Conservation (phyloP, 2,113 vertebrate species). For the Sterrhoptilus dennistouni region DNA sequence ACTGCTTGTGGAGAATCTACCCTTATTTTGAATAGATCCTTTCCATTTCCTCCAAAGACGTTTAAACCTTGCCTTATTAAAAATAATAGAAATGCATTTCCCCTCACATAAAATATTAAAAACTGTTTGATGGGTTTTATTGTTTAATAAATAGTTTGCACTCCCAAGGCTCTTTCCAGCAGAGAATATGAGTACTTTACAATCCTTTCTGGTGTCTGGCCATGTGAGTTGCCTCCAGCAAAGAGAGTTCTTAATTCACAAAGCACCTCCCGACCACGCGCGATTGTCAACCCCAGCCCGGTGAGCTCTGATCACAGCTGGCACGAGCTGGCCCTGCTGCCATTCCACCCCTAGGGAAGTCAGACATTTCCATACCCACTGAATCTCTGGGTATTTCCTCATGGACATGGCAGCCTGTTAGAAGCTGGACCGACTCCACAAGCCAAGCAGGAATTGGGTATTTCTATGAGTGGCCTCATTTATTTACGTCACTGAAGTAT, state of each 20-base stretch:
- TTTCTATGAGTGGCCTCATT: background rate
- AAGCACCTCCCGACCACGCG: background rate
- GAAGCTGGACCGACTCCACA: background rate
- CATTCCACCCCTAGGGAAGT: background rate
- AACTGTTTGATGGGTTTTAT: background rate
- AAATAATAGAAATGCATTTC: background rate
- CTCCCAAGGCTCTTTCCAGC: background rate
- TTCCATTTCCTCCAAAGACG: background rate
- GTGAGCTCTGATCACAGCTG: background rate
- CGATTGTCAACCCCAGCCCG: background rate
- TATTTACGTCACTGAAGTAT: background rate
- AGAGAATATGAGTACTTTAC: background rate
- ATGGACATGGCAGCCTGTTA: background rate
- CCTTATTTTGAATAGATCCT: background rate
- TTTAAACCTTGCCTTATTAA: background rate
- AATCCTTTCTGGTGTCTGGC: background rate
- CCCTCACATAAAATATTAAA: conserved; percentile 9
- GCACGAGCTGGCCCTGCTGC: background rate
- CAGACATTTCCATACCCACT: background rate
- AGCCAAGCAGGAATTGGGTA: background rate
- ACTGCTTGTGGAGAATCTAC: background rate
- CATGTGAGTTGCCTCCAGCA: background rate
- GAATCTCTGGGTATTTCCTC: background rate
- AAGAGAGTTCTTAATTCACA: background rate
- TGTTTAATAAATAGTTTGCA: conserved; percentile 35